Base-by-base conservation (phyloP, 2,113 vertebrate genomes). In the Pleuronectes platessa region DNA sequence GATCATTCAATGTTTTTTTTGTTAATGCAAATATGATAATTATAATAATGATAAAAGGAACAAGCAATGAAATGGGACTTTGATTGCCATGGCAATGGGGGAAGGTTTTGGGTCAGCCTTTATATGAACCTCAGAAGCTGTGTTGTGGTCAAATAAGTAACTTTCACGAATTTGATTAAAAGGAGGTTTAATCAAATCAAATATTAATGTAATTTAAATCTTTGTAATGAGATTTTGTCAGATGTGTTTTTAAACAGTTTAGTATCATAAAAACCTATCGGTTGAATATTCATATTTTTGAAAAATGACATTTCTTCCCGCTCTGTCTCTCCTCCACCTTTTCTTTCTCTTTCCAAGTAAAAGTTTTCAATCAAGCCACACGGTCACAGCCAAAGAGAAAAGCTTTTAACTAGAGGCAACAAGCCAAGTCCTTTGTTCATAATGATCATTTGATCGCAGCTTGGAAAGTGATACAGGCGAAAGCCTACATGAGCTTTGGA, bases 401-500 rank as follows among this genome's bases (percentile, higher is more conserved):
- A 92, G 87, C 87, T 91, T 91, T 90, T 77, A 90, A 84, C 82
- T 74, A 82, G 86, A 92, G 87, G 91, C 88, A 91, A 85, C 88
- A 71, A 83, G 85, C 90, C 89, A 90, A 91, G 75, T 83, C 81
- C 87, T 93, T 92, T 92, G 89, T 93, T 93, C 87, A 23, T 75
- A 86, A 87, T 69, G 81, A 90, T 92, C 91, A 92, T 88, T 93
- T 91, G 92, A 92, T 94, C 79, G 68, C 65, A 12, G 85, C 72
- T 89, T 93, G 90, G 89, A 93, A 93, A 90, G 86, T 69, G 89
- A 93, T 90, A 91, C 88, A 80, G 79, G 74, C 60, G 54, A 71
- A 92, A 82, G 62, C 81, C 74, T 80, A 88, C 89, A 85, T 84
- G 73, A 75, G 80, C 79, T 70, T 15, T 47, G 73, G 83, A 90